These are phyloP conservation scores for Phaenicophaeus curvirostris DNA, from an alignment of 2,797 vertebrate species.

Conservation along the genomic window DNA sequence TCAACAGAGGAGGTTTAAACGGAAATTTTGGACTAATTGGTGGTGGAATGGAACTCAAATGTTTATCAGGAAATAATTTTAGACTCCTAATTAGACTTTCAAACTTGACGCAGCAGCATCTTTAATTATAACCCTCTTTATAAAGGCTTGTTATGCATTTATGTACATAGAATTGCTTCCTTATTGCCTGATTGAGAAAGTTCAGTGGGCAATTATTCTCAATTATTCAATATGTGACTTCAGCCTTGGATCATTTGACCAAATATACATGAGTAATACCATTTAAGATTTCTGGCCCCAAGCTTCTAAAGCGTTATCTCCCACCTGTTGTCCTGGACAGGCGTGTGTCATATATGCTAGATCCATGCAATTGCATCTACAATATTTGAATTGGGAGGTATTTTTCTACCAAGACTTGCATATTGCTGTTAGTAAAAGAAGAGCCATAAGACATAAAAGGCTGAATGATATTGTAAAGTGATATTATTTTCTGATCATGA, in stretches of 20 bases:
- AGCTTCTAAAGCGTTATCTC: not conserved
- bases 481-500: not conserved
- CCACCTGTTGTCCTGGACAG: not conserved
- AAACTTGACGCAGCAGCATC: constrained; percentile 22
- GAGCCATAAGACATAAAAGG: not conserved
- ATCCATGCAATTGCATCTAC: not conserved
- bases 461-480: not conserved
- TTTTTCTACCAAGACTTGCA: not conserved
- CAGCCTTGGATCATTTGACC: constrained; percentile 14
- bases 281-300: not conserved
- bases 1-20: not conserved
- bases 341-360: not conserved
- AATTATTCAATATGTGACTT: constrained; percentile 25
- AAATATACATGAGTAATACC: not conserved
- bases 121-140: constrained; percentile 39
- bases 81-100: constrained; percentile 38
- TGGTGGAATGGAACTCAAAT: not conserved
- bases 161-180: constrained; percentile 32
- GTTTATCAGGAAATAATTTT: constrained; percentile 57
- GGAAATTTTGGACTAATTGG: not conserved
- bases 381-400: not conserved
- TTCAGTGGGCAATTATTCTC: constrained; percentile 34
- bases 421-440: not conserved
- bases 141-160: constrained; percentile 44
- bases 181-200: constrained; percentile 41